Evolutionary conservation across 1,140 invertebrate genomes (phyloP).

Genomic region (Aphidius ervi): DNA sequence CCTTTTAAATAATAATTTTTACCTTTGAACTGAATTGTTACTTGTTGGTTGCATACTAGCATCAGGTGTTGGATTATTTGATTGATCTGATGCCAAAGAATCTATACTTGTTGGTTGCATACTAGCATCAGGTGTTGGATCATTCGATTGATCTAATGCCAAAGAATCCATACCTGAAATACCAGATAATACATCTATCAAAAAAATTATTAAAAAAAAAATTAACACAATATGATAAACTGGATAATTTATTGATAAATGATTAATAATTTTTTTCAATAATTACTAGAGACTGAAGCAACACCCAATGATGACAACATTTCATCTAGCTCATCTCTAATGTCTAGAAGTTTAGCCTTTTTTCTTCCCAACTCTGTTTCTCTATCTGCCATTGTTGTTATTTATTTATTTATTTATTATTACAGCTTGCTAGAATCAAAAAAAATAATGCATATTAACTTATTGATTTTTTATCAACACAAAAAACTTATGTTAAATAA

Average conservation of each 20-base stretch:
- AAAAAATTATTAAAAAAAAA: conserved; percentile 9
- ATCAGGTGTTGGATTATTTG: conserved; percentile 74
- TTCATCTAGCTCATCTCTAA: conserved; percentile 80
- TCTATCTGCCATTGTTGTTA: conserved; percentile 66
- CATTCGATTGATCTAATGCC: no score
- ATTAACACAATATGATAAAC: no score
- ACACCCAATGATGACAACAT: conserved; percentile 81
- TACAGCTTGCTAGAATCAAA: no score
- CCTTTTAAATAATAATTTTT: conserved; percentile 38
- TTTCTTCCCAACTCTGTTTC: conserved; percentile 93
- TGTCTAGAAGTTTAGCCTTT: conserved; percentile 86
- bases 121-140: no score
- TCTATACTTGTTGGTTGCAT: no score
- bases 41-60: conserved; percentile 69
- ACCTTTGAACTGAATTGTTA: conserved; percentile 60
- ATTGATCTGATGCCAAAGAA: conserved; percentile 72
- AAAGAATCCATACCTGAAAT: conserved; percentile 78
- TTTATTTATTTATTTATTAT: background rate
- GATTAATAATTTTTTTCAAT: no score
- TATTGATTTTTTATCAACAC: no score
- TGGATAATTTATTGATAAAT: no score
- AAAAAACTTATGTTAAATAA: no score
- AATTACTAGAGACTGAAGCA: conserved; percentile 71
- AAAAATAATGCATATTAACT: no score
- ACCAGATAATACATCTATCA: conserved; percentile 75